Conservation (phyloP, 1,140 invertebrate genomes). For the Hirudo medicinalis region DNA sequence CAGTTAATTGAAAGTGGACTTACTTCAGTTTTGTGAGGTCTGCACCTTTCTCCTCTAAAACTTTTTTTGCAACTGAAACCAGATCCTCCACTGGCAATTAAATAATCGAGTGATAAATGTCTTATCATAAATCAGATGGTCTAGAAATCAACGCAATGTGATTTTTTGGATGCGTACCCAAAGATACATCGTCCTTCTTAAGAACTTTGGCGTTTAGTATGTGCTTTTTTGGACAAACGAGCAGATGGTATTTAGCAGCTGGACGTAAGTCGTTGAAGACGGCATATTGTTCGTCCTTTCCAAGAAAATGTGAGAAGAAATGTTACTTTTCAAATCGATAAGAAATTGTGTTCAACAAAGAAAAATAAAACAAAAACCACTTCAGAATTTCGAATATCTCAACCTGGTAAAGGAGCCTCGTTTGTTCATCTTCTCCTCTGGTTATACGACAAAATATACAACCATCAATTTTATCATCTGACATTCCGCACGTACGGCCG, state of each 20-base stretch:
- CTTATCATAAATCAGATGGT: too few relatives aligned
- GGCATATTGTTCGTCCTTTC: constrained; percentile 54
- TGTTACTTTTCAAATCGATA: neutral
- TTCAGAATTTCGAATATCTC: neutral
- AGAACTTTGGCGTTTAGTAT: constrained; percentile 57
- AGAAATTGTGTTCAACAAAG: neutral
- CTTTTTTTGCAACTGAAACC: constrained; percentile 45
- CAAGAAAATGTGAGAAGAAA: neutral
- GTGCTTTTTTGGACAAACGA: constrained; percentile 62
- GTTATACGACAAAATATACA: constrained; percentile 10
- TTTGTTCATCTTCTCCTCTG: constrained; percentile 9
- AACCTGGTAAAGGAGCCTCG: constrained; percentile 10
- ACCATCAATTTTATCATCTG: neutral
- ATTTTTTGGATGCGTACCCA: constrained; percentile 48
- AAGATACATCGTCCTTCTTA: constrained; percentile 46
- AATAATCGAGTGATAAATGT: constrained; percentile 13
- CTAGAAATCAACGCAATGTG: too few relatives aligned
- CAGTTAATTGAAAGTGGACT: constrained; percentile 9
- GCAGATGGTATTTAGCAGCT: constrained; percentile 60
- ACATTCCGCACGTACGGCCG: too few relatives aligned
- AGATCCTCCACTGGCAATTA: constrained; percentile 49
- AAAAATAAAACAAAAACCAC: neutral
- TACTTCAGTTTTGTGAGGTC: constrained; percentile 13
- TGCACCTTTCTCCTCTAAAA: constrained; percentile 41
- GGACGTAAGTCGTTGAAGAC: constrained; percentile 70